Evolutionary conservation across 2,888 invertebrate species (phyloP).

Genomic region (Ophion slaviceki): DNA sequence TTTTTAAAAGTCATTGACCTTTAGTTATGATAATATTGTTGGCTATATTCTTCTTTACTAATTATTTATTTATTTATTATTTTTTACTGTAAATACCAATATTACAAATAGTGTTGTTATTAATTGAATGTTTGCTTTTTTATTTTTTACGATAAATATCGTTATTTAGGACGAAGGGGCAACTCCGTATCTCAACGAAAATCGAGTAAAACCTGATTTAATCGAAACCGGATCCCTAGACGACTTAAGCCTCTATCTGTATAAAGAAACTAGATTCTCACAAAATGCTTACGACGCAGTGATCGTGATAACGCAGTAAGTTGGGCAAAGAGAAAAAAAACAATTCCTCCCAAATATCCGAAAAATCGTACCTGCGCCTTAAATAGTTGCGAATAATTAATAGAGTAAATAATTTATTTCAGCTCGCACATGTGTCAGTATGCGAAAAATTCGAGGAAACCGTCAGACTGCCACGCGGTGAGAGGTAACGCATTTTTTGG

Average conservation of each 20-base stretch:
- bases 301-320: constrained; percentile 50
- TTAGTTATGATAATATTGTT: too few species aligned
- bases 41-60: too few species aligned
- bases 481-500: constrained; percentile 34
- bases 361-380: background rate
- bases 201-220: constrained; percentile 38
- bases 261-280: constrained; percentile 50
- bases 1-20: too few species aligned
- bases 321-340: background rate
- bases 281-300: constrained; percentile 49
- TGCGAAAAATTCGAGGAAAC: constrained; percentile 4
- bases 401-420: background rate
- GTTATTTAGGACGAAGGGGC: constrained; percentile 50
- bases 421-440: constrained; percentile 54
- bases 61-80: too few species aligned
- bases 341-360: background rate
- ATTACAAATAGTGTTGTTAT: background rate
- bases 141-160: background rate
- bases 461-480: constrained; percentile 22
- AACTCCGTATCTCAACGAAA: constrained; percentile 57
- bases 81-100: too few species aligned
- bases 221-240: constrained; percentile 46
- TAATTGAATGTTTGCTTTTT: background rate
- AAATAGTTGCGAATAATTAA: background rate
- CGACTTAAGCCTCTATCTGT: constrained; percentile 51